phyloP scores from a whole-genome alignment of 2,888 invertebrate genomes.

The Galerucella calmariensis region DNA sequence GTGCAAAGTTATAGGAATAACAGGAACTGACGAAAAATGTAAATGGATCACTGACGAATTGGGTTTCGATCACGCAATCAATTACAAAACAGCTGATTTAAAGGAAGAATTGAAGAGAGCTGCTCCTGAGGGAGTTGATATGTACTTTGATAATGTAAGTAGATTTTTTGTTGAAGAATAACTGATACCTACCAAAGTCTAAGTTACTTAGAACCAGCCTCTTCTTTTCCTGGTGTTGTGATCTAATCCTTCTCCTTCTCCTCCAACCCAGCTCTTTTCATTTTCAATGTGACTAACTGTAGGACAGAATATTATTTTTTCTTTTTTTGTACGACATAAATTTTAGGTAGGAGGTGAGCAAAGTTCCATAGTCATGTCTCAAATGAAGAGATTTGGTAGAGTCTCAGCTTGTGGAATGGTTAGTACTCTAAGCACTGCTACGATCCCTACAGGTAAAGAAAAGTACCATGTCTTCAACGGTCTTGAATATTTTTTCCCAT shows the following conservation, averaged over 20 bases:
- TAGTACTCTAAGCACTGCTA: slow-evolving; percentile 71
- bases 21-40: slow-evolving; percentile 78
- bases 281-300: no score
- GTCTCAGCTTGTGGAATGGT: slow-evolving; percentile 78
- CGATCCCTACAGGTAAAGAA: slow-evolving; percentile 8
- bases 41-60: slow-evolving; percentile 73
- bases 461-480: neutral
- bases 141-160: slow-evolving; percentile 82
- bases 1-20: slow-evolving; percentile 77
- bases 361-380: slow-evolving; percentile 70
- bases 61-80: slow-evolving; percentile 76
- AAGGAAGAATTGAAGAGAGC: slow-evolving; percentile 68
- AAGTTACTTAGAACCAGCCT: no score
- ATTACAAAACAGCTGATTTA: slow-evolving; percentile 75
- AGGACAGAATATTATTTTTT: no score
- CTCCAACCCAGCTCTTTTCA: no score
- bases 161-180: no score
- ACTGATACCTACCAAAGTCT: no score
- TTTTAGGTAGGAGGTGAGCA: slow-evolving; percentile 76
- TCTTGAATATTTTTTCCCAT: no score
- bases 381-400: slow-evolving; percentile 75
- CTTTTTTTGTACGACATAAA: no score
- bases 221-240: no score
- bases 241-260: no score
- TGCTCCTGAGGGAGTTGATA: slow-evolving; percentile 77